Evolutionary conservation across 30 jellyfish, hydroid and myxozoan species (phyloP).

Genomic region (Aurelia sp.): DNA sequence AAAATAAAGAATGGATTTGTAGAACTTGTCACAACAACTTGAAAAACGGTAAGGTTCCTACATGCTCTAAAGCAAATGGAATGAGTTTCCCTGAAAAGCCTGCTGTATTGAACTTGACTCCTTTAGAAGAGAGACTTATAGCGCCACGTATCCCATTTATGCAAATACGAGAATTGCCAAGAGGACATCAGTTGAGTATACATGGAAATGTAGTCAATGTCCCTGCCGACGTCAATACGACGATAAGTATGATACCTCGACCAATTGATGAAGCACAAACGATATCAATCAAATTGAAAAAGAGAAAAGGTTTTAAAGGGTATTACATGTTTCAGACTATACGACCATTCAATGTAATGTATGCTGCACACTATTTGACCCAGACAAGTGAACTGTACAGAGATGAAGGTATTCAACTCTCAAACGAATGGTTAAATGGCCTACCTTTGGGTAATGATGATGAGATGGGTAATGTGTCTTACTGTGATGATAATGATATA

Average conservation of each 20-base stretch:
- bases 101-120: neutral
- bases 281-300: slow-evolving; percentile 4
- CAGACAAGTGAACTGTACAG: slow-evolving; percentile 7
- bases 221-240: slow-evolving; percentile 52
- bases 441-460: too few relatives aligned
- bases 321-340: slow-evolving; percentile 12
- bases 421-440: neutral
- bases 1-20: neutral
- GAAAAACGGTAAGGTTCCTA: too few relatives aligned
- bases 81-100: slow-evolving; percentile 37
- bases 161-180: slow-evolving; percentile 57
- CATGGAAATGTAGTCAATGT: slow-evolving; percentile 67
- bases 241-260: slow-evolving; percentile 15
- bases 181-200: slow-evolving; percentile 50
- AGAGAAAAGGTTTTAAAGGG: neutral
- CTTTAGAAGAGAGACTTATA: slow-evolving; percentile 44
- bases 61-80: slow-evolving; percentile 19
- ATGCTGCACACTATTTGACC: slow-evolving; percentile 41
- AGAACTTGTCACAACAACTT: too few relatives aligned
- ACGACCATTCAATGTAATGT: slow-evolving; percentile 8
- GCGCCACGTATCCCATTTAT: slow-evolving; percentile 50
- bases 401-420: slow-evolving; percentile 17
- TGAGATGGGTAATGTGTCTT: too few relatives aligned
- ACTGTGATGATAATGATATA: neutral
- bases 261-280: slow-evolving; percentile 37